Percentiles rank a stretch among this genome's conserved stretches.
These are phyloP conservation scores for Monomorium pharaonis DNA, from an alignment of 1,140 invertebrate genomes.

Conservation along the genomic window DNA sequence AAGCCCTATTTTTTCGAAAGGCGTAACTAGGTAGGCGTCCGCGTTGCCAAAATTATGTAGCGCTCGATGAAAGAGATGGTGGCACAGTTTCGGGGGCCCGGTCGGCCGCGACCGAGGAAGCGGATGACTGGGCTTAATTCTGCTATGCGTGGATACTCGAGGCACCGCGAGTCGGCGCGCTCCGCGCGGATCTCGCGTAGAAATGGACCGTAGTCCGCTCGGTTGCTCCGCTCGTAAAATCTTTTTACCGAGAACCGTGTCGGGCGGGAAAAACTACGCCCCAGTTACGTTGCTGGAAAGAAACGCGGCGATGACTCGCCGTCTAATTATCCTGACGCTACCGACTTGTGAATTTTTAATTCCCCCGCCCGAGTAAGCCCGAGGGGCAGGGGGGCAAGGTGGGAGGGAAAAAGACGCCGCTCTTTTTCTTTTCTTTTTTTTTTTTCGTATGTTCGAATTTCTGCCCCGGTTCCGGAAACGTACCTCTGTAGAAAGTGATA, in stretches of 20 bases:
- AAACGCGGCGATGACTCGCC: conserved; percentile 42
- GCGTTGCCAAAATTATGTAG: conserved; percentile 45
- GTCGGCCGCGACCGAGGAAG: conserved; percentile 43
- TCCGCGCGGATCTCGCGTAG: conserved; percentile 51
- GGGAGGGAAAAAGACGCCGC: background rate
- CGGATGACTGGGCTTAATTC: conserved; percentile 46
- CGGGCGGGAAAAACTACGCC: conserved; percentile 56
- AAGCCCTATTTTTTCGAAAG: conserved; percentile 54
- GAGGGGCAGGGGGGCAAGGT: background rate
- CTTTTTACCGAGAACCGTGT: conserved; percentile 54
- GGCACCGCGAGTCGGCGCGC: background rate
- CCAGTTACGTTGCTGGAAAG: conserved; percentile 63
- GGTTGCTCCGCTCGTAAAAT: conserved; percentile 55
- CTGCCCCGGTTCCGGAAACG: background rate
- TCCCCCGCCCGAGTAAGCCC: background rate
- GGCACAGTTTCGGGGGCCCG: conserved; percentile 50
- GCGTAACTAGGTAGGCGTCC: conserved; percentile 65
- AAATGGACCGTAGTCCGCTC: conserved; percentile 30
- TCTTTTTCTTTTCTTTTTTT: no score
- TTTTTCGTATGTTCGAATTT: background rate
- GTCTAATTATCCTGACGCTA: conserved; percentile 53
- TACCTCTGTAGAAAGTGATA: background rate
- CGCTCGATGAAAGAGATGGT: conserved; percentile 38
- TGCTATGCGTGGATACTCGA: background rate
- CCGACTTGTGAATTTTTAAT: conserved; percentile 24